Base-by-base conservation (phyloP, 2,888 invertebrate genomes). In the Anorthoa munda region DNA sequence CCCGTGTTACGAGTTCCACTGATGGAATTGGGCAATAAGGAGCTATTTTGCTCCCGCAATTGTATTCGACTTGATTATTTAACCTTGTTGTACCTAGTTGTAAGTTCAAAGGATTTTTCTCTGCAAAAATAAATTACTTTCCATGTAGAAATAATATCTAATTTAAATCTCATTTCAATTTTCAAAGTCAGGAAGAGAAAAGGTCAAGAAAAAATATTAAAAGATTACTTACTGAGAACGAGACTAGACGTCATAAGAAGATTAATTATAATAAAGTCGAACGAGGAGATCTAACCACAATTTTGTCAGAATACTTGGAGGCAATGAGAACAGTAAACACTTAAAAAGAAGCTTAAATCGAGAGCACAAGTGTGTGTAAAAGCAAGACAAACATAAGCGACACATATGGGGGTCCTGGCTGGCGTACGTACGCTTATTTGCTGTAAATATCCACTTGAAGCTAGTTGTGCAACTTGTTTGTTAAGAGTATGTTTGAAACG, bases 21-120 rank as follows among this genome's bases (percentile, higher is more conserved):
- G 75, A 84, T 85, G 80, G 74, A 73, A 78, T 75, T 80, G 71
- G 80, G 75, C 74, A 78, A 77, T 84, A 84, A 80, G 53, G 60
- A 75, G 73, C 75, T 69, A 72, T 77, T 83, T 70, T 72, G 72
- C 64, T 61, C 74, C 66, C 66, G 66, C 75, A 65, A 69, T 75
- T 61, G 69, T 68, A 72, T 77, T 73, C 72, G 67, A 72, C 79
- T 67, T 72, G 51, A 61, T 72, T 67, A 48, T 56, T 77, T 56
- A 59, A 55, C 23, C 59, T 65, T 23, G 23, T 66, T 66, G 31
- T 66, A 59, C n/a, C 31, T 59, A 39, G 64, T 51, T 64, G 21
- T 46, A 60, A 21, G 21, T 67, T 45, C 17, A 50, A 65, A 67
- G 18, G 48, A 50, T 46, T 48, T 66, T 65, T 60, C 46, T 48